Evolutionary conservation across 2,113 vertebrate species (phyloP).

Genomic region (Scomber colias): DNA sequence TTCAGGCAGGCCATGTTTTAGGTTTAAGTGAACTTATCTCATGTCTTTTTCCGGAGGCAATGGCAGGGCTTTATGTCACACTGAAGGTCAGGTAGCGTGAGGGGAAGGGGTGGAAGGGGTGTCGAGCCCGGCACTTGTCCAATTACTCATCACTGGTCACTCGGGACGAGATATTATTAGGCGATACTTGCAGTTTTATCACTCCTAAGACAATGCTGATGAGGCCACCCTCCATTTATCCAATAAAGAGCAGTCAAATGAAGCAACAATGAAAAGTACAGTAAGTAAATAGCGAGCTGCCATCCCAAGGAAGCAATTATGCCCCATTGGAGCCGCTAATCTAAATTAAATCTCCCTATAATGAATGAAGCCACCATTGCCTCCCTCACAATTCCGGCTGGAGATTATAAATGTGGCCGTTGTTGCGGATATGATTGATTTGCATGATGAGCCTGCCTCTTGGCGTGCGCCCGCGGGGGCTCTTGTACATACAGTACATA

Average conservation of each 20-base stretch:
- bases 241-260: constrained; percentile 56
- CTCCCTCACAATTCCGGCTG: constrained; percentile 65
- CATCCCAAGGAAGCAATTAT: constrained; percentile 75
- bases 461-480: neutral
- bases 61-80: constrained; percentile 9
- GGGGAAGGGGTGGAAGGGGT: constrained; percentile 8
- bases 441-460: constrained; percentile 50
- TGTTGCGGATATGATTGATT: constrained; percentile 67
- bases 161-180: constrained; percentile 56
- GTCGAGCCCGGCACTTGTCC: constrained; percentile 46
- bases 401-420: constrained; percentile 73
- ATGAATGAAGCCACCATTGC: constrained; percentile 77
- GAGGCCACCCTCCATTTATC: constrained; percentile 67
- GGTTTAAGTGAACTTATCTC: constrained; percentile 25
- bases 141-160: constrained; percentile 60
- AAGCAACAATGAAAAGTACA: constrained; percentile 72
- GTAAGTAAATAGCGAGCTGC: constrained; percentile 74
- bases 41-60: constrained; percentile 6
- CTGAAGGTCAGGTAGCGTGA: constrained; percentile 52
- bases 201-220: constrained; percentile 43
- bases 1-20: constrained; percentile 25
- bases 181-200: constrained; percentile 63
- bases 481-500: neutral
- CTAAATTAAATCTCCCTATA: constrained; percentile 84
- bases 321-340: constrained; percentile 72